A percentile compares a stretch with the other conserved stretches of the same genome.
These are phyloP conservation scores for Psettodes erumei DNA, from an alignment of 2,113 vertebrate genomes.

Conservation along the genomic window DNA sequence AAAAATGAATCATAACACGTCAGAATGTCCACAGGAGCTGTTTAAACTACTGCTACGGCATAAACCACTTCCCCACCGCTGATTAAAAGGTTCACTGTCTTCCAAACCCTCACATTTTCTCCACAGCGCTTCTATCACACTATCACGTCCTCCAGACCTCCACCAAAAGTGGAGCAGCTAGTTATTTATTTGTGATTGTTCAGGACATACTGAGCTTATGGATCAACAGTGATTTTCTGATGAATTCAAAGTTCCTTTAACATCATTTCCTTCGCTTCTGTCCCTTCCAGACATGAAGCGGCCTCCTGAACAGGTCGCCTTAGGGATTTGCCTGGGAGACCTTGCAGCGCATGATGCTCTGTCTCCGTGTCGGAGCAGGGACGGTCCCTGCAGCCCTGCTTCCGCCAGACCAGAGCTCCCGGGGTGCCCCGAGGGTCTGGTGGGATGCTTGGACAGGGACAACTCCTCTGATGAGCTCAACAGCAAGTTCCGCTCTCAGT, in stretches of 20 bases:
- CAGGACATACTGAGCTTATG: neutral
- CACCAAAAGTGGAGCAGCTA: neutral
- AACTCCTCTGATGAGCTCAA: slow-evolving; percentile 83
- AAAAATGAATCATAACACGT: too few species aligned
- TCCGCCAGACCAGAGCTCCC: slow-evolving; percentile 33
- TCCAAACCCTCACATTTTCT: neutral
- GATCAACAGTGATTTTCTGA: too few species aligned
- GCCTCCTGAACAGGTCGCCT: slow-evolving; percentile 54
- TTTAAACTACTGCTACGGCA: neutral
- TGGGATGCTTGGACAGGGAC: slow-evolving; percentile 62
- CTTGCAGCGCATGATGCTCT: slow-evolving; percentile 32
- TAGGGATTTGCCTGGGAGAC: slow-evolving; percentile 56
- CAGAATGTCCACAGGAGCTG: too few species aligned
- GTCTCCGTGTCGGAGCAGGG: slow-evolving; percentile 31
- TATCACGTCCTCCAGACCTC: neutral
- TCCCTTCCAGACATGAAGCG: slow-evolving; percentile 72
- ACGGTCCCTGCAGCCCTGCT: slow-evolving; percentile 38
- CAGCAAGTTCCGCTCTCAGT: slow-evolving; percentile 84
- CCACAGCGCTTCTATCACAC: neutral
- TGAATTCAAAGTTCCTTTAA: neutral
- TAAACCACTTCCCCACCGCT: neutral
- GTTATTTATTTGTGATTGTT: neutral
- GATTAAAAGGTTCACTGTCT: neutral
- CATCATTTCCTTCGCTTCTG: neutral
- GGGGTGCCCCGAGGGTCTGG: neutral